These are phyloP conservation scores for Blomia tropicalis DNA, from an alignment of 2,888 invertebrate genomes.

Conservation along the genomic window DNA sequence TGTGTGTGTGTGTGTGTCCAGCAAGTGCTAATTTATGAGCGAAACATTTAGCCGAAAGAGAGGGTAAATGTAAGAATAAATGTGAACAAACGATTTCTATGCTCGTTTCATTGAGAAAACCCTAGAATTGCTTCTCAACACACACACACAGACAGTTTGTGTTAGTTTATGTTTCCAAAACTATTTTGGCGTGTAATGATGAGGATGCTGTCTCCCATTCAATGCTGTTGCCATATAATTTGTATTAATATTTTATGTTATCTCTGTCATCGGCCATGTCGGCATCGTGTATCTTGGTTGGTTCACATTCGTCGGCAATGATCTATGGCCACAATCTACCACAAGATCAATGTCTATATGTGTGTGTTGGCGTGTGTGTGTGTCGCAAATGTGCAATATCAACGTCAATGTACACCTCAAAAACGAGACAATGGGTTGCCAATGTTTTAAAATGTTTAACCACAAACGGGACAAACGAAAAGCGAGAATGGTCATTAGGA, in stretches of 20 bases:
- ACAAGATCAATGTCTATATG: not conserved
- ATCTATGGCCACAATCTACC: conserved; percentile 6
- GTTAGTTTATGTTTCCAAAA: too few species aligned
- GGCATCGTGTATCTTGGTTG: not conserved
- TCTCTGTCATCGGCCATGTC: not conserved
- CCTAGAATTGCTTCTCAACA: too few species aligned
- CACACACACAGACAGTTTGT: too few species aligned
- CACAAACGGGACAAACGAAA: too few species aligned
- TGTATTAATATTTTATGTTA: conserved; percentile 11
- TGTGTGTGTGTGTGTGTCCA: not conserved
- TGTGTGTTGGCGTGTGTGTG: too few species aligned
- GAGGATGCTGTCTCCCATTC: not conserved
- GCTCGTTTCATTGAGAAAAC: too few species aligned
- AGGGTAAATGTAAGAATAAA: too few species aligned
- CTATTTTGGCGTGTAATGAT: not conserved
- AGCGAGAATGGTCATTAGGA: too few species aligned
- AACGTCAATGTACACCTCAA: not conserved
- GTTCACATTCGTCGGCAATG: not conserved
- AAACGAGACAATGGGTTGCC: too few species aligned
- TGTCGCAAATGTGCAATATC: not conserved
- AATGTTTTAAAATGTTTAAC: not conserved
- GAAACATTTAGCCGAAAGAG: not conserved
- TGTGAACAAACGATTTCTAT: too few species aligned
- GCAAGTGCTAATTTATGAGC: conserved; percentile 2
- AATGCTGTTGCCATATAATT: conserved; percentile 2